These are phyloP conservation scores for Anisognathus igniventris DNA, from an alignment of 2,797 vertebrate genomes.

Conservation along the genomic window DNA sequence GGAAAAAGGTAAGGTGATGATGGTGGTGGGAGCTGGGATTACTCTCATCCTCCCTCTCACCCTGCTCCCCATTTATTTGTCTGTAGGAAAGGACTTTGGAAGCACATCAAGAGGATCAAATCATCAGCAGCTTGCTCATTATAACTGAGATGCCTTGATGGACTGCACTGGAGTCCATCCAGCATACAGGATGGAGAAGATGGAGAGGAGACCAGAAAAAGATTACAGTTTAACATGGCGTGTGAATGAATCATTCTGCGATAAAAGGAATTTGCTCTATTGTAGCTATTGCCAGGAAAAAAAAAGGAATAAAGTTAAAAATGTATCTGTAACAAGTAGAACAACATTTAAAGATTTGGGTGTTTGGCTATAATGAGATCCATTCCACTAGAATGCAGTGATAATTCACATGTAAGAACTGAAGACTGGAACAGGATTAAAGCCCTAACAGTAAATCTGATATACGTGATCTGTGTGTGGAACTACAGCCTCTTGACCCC, in stretches of 20 bases:
- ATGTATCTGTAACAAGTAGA: not conserved
- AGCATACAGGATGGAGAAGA: conserved; percentile 18
- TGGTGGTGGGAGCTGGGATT: not conserved
- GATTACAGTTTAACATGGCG: not conserved
- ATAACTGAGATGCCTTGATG: conserved; percentile 53
- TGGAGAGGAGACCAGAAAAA: not conserved
- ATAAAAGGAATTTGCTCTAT: not conserved
- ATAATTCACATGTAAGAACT: not conserved
- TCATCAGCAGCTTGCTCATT: conserved; percentile 53
- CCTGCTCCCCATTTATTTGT: not conserved
- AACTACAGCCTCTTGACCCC: not conserved
- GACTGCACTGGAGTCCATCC: conserved; percentile 33
- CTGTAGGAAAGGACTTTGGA: not conserved
- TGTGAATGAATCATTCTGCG: not conserved
- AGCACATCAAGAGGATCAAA: not conserved
- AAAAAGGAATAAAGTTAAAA: not conserved
- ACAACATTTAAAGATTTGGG: not conserved
- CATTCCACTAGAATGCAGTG: not conserved
- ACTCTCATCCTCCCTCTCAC: not conserved
- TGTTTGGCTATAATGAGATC: not conserved
- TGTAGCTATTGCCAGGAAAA: not conserved
- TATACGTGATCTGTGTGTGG: not conserved
- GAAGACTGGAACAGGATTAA: not conserved
- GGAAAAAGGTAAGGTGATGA: not conserved
- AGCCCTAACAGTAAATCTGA: not conserved